Conservation (phyloP, 2,113 vertebrate genomes). For the Pleuronectes platessa region DNA sequence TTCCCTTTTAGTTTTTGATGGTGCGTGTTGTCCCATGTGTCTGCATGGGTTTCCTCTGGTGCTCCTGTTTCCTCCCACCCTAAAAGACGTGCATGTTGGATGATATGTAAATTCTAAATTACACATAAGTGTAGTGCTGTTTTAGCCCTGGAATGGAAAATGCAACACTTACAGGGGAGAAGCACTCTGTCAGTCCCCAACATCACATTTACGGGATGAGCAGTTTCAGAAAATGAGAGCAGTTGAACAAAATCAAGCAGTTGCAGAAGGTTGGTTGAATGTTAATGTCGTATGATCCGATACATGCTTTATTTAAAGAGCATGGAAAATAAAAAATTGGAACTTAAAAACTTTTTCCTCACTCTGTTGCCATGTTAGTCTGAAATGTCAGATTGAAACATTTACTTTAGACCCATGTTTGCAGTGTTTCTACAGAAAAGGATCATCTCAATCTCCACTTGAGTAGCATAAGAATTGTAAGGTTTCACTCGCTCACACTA, state of each 20-base stretch:
- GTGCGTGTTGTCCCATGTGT: not conserved
- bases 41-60: not conserved
- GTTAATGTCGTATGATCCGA: not conserved
- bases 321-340: not conserved
- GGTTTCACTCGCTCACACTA: not conserved
- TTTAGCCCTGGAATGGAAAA: not conserved
- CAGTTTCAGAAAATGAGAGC: not conserved
- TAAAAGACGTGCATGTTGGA: not conserved
- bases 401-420: not conserved
- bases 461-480: not conserved
- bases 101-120: constrained; percentile 18
- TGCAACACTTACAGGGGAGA: not conserved
- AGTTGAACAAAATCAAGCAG: too few relatives aligned
- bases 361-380: not conserved
- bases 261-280: not conserved
- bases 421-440: constrained; percentile 4
- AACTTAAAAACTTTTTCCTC: too few relatives aligned
- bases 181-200: not conserved
- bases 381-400: too few relatives aligned
- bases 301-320: not conserved
- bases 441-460: constrained; percentile 9
- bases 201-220: not conserved
- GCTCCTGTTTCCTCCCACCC: not conserved
- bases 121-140: not conserved
- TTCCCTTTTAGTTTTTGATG: not conserved